Evolutionary conservation across 30 jellyfish, hydroid and myxozoan species (phyloP).

Genomic region (Aurelia sp.): DNA sequence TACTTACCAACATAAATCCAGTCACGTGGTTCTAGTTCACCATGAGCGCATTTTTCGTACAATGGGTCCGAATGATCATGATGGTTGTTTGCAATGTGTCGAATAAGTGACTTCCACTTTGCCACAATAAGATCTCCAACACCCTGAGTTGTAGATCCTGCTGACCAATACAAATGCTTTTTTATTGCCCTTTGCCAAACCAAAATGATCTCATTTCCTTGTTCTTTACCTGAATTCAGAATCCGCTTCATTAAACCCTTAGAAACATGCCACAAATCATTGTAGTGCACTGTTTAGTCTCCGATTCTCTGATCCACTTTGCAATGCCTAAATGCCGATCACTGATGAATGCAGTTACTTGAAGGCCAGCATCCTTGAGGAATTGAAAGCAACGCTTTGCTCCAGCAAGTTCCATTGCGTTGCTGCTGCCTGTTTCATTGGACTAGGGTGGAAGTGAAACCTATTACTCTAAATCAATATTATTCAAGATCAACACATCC

Average conservation of each 20-base stretch:
- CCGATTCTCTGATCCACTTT: too few species aligned
- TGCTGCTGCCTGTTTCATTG: constrained; percentile 19
- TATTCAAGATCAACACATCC: neutral
- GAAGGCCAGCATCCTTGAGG: neutral
- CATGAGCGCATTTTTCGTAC: constrained; percentile 8
- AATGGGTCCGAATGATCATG: neutral
- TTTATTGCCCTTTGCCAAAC: constrained; percentile 4
- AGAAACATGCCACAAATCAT: too few species aligned
- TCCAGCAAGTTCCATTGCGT: constrained; percentile 6
- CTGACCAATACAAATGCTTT: constrained; percentile 24
- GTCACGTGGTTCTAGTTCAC: constrained; percentile 11
- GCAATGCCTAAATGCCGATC: too few species aligned
- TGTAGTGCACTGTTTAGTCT: too few species aligned
- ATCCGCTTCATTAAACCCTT: too few species aligned
- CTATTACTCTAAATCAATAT: neutral
- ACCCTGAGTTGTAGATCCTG: constrained; percentile 6
- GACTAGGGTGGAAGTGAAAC: neutral
- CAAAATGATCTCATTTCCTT: neutral
- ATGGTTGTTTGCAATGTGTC: neutral
- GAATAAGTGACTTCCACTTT: constrained; percentile 9
- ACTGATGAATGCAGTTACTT: too few species aligned
- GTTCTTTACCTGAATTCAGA: neutral
- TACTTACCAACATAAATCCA: constrained; percentile 19
- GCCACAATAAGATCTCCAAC: constrained; percentile 11
- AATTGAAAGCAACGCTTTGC: neutral